phyloP scores from a whole-genome alignment of 2,888 invertebrate genomes.

The Spicauda simplicius region DNA sequence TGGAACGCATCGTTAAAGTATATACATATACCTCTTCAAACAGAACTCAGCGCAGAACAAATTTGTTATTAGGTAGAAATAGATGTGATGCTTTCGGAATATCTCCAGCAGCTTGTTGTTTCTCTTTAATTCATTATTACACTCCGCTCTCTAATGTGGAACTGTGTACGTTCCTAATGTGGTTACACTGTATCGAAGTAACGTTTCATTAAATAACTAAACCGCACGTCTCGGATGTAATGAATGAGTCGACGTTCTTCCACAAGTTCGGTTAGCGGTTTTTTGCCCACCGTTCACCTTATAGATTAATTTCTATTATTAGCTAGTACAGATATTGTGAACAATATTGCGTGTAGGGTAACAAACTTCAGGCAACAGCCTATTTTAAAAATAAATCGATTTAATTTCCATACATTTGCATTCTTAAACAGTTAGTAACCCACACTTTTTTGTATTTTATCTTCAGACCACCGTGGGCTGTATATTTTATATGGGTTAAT shows the following conservation, averaged over 20 bases:
- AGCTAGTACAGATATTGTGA: constrained; percentile 60
- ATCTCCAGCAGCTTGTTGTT: constrained; percentile 39
- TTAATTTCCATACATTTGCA: constrained; percentile 3
- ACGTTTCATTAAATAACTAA: constrained; percentile 74
- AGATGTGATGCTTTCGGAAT: not conserved
- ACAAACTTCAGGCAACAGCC: constrained; percentile 42
- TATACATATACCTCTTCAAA: too few species aligned
- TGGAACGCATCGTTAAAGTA: too few species aligned
- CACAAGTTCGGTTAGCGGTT: constrained; percentile 74
- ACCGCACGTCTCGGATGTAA: constrained; percentile 68
- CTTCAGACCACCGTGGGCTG: not conserved
- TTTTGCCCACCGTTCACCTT: constrained; percentile 71
- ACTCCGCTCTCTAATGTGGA: constrained; percentile 41
- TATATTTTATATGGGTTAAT: not conserved
- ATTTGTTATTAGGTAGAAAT: too few species aligned
- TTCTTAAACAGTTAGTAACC: not conserved
- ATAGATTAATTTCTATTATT: constrained; percentile 76
- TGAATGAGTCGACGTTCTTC: constrained; percentile 68
- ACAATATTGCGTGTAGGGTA: constrained; percentile 65
- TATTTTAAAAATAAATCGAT: not conserved
- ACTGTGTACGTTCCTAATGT: constrained; percentile 50
- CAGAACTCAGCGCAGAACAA: too few species aligned
- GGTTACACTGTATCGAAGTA: constrained; percentile 56
- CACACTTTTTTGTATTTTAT: constrained; percentile 6
- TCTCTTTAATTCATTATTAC: constrained; percentile 43